Base-by-base conservation (phyloP, 2,113 vertebrate genomes). In the Rhodinocichla rosea region DNA sequence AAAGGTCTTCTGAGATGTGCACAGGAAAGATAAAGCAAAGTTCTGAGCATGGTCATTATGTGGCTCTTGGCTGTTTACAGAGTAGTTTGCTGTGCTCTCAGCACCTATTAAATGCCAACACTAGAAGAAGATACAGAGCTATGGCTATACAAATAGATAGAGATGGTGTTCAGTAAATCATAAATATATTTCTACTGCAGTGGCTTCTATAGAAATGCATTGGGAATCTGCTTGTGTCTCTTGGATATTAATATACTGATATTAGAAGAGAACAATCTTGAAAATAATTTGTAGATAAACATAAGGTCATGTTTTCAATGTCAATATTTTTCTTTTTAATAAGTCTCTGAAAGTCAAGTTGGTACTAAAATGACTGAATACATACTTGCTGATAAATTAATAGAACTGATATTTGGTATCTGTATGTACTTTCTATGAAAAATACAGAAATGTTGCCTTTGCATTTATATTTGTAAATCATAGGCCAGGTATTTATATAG, bases 1-100 rank as follows among this genome's bases (percentile, higher is more conserved):
- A 20, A 0, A 4, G 15, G 10, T 70, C 32, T 83, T 92, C 42
- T 24, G 33, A 81, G 39, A 8, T 0, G 3, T 0, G 0, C 17
- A 16, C 6, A 49, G 27, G 18, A 76, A 69, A 53, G 33, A 32
- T 39, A 40, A 63, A 60, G 11, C 11, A 9, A 53, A 57, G n/a
- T 57, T 75, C 49, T 8, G 30, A 49, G 12, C 28, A 19, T 87
- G 26, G 21, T 79, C 8, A 37, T 84, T 60, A 21, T 19, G 23
- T 47, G 24, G 11, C 39, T 59, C 26, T n/a, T 92, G 52, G 42
- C 35, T 89, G 7, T 65, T 87, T n/a, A 52, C 15, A 17, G 52
- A 19, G 45, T 57, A 35, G 30, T 67, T 83, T 45, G 14, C 17
- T 53, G 24, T 78, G 27, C 23, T 90, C 24, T 67, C 75, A 82